A percentile compares a stretch with the other conserved stretches of the same genome.
Evolutionary conservation across 1,140 invertebrate genomes (phyloP).

Genomic region (Periplaneta americana): DNA sequence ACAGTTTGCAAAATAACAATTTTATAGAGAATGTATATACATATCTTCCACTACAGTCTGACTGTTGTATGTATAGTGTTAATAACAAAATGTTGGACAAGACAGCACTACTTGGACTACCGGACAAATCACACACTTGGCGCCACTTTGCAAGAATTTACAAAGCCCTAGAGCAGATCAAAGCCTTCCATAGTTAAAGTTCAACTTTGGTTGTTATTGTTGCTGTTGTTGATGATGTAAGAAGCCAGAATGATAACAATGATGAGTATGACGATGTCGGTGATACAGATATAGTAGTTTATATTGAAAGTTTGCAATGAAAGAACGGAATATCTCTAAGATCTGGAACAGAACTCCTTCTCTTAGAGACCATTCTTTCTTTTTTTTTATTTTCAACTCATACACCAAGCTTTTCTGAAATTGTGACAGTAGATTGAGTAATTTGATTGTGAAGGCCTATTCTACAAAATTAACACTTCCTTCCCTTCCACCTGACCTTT

Average conservation of each 20-base stretch:
- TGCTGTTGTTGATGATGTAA: background rate
- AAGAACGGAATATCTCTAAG: too few relatives aligned
- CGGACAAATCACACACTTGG: constrained; percentile 1
- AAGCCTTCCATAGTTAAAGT: constrained; percentile 3
- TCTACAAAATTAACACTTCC: background rate
- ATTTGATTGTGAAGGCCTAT: background rate
- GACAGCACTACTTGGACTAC: constrained; percentile 2
- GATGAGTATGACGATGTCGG: background rate
- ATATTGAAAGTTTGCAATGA: background rate
- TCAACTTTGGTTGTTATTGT: background rate
- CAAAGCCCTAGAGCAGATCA: constrained; percentile 7
- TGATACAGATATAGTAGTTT: background rate
- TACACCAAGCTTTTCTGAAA: background rate
- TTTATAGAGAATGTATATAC: constrained; percentile 7
- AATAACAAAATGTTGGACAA: background rate
- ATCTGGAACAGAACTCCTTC: background rate
- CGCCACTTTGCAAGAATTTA: constrained; percentile 9
- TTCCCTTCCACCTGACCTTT: background rate
- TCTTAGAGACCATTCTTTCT: background rate
- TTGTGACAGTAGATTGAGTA: background rate
- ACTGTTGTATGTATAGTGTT: background rate
- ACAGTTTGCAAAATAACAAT: background rate
- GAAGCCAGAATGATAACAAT: background rate
- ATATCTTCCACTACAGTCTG: background rate
- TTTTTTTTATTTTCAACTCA: background rate